Base-by-base conservation (phyloP, 1,140 invertebrate species). In the Steinernema khuongi region DNA sequence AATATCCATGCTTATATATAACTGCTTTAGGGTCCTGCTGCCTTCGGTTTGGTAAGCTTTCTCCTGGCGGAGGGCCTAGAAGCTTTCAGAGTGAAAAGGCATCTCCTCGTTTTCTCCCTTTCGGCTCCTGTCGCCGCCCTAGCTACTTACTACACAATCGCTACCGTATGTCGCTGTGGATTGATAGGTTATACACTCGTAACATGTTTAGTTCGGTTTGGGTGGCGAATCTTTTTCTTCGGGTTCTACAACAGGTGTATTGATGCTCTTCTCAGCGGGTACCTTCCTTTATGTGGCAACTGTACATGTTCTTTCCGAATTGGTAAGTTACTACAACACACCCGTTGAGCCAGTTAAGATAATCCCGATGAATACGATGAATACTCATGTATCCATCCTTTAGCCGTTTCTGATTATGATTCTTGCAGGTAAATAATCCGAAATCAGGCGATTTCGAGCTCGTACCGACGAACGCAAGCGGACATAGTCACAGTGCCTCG, bases 211-310 rank as follows among this genome's bases (percentile, higher is more conserved):
- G 70, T 30, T 74, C 67, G 68, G 79, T 81, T 31, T 68, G 87
- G 81, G 83, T 83, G 86, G 81, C 74, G 82, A 86, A 77, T 81
- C 84, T 70, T 74, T 79, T 0, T 92, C 90, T 78, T 91, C 91
- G 30, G 89, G 94, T 11, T 94, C 96, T 87, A 93, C 93, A 1
- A 98, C 91, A 85, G 94, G 94, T 50, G 90, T 97, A 44, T 94
- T 96, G 18, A 96, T 99, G 94, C 87, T 99, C 22, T 99, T 99
- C 86, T 97, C 94, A 77, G 96, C 94, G 0, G 96, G 96, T 0
- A 99, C 96, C 60, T 99, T 99, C 87, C 88, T 99, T 4, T 99
- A 98, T 85, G 96, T 99, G 2, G 94, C 96, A 0, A 97, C 96
- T 0, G 95, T 98, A 0, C 96, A 99, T 86, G 94, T 99, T 1